phyloP scores from a whole-genome alignment of 2,888 invertebrate species.

The Apotomis turbidana region DNA sequence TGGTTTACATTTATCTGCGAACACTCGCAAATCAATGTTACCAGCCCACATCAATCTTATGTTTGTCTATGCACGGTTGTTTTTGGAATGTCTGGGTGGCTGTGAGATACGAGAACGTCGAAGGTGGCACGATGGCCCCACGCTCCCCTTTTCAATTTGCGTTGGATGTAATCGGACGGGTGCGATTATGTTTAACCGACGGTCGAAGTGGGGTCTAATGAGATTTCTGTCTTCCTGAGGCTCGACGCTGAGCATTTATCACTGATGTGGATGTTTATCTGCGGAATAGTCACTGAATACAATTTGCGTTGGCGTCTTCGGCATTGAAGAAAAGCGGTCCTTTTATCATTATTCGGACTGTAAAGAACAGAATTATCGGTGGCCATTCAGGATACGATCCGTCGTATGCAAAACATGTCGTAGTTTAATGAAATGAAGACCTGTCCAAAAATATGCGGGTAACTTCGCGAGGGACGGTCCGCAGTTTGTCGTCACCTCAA shows the following conservation, averaged over 20 bases:
- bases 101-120: background rate
- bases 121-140: background rate
- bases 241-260: background rate
- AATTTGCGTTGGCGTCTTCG: too few species aligned
- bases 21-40: background rate
- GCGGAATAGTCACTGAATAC: background rate
- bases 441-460: too few species aligned
- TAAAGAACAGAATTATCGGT: too few species aligned
- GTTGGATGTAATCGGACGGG: slow-evolving; percentile 7
- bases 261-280: background rate
- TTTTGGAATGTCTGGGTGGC: background rate
- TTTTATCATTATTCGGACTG: too few species aligned
- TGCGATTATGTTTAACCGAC: slow-evolving; percentile 7
- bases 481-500: too few species aligned
- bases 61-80: background rate
- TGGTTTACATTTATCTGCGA: slow-evolving; percentile 17
- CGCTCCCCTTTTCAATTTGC: slow-evolving; percentile 22
- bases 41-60: background rate
- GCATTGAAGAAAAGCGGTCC: too few species aligned
- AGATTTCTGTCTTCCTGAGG: background rate
- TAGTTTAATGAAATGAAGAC: too few species aligned
- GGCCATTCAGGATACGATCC: too few species aligned
- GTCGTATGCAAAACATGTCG: too few species aligned
- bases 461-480: too few species aligned
- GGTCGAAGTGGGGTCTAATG: slow-evolving; percentile 8